phyloP scores from a whole-genome alignment of 2,888 invertebrate genomes.

The Netelia inedita region DNA sequence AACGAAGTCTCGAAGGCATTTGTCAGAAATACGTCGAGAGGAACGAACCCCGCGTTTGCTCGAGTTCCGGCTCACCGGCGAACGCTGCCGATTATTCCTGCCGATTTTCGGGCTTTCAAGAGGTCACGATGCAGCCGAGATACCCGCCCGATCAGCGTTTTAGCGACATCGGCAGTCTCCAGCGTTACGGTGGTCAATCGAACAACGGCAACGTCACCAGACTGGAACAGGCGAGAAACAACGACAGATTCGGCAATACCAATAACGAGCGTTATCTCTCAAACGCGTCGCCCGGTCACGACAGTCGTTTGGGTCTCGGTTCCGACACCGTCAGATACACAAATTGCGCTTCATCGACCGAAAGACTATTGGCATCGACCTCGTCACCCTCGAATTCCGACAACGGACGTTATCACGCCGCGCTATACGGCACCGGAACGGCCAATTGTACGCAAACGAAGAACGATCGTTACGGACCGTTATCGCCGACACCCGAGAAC shows the following conservation, averaged over 20 bases:
- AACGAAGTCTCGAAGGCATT: conserved; percentile 76
- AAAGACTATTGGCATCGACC: conserved; percentile 80
- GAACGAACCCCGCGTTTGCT: conserved; percentile 64
- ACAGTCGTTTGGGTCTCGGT: conserved; percentile 63
- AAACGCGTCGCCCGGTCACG: conserved; percentile 77
- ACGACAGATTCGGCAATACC: conserved; percentile 76
- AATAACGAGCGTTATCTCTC: conserved; percentile 78
- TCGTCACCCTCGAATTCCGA: conserved; percentile 81
- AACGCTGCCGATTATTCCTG: conserved; percentile 73
- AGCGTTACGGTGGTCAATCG: conserved; percentile 73
- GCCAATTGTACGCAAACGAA: conserved; percentile 76
- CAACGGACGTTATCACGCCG: conserved; percentile 74
- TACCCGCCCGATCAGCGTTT: conserved; percentile 79
- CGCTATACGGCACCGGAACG: conserved; percentile 59
- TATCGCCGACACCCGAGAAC: conserved; percentile 77
- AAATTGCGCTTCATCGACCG: conserved; percentile 78
- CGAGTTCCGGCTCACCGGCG: conserved; percentile 78
- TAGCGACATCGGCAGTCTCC: conserved; percentile 78
- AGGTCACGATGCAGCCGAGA: conserved; percentile 76
- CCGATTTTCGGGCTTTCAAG: conserved; percentile 78
- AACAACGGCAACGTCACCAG: conserved; percentile 29
- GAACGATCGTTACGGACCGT: conserved; percentile 74
- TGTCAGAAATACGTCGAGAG: conserved; percentile 81
- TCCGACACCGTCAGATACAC: conserved; percentile 65
- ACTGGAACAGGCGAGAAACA: conserved; percentile 75